Evolutionary conservation across 2,888 invertebrate species (phyloP), one percentile per base, ranked within the genome.

Genomic region (Parnassius mnemosyne): DNA sequence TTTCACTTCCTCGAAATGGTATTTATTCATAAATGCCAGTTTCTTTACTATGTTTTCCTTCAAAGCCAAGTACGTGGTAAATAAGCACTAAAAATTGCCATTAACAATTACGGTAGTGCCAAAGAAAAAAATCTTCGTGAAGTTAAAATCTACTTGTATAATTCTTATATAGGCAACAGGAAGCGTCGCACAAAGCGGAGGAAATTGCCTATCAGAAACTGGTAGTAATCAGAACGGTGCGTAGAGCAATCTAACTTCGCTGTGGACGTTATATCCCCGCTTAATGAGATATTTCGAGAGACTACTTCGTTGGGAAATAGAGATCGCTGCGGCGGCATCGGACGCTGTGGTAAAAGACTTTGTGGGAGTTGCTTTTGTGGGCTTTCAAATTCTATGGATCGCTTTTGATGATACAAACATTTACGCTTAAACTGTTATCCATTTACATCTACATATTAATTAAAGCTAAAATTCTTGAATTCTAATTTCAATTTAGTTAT

Each of bases 161-260:
- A 78, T 77, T n/a, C 75, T 71, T 72, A 72, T 71, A 73, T 75
- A 78, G 75, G 66, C 69, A 67, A 78, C 83, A 83, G 85, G 86
- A 85, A 81, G 75, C 71, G 66, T 61, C 71, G 76, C 74, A 88
- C 89, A 90, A 89, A 90, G 89, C 75, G 71, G 74, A 81, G 89
- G 89, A 90, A 90, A 89, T 89, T 89, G 89, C 87, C 87, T 89
- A 90, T 89, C 86, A 83, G 78, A 76, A 79, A 73, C 73, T 79
- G 79, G 79, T 78, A 84, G 85, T 84, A 85, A 86, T 80, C 80
- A 79, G 72, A 73, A 72, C 74, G 72, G 71, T 70, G 74, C 71
- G 73, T 74, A 72, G 16, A 16, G 75, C 87, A 88, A 88, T 89
- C 83, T 87, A 88, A 88, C 87, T 89, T 87, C 58, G 55, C 63